Evolutionary conservation across 37 sponge, comb jelly and placozoan species (phyloP).

Genomic region (Halisarca cf. caerulea): DNA sequence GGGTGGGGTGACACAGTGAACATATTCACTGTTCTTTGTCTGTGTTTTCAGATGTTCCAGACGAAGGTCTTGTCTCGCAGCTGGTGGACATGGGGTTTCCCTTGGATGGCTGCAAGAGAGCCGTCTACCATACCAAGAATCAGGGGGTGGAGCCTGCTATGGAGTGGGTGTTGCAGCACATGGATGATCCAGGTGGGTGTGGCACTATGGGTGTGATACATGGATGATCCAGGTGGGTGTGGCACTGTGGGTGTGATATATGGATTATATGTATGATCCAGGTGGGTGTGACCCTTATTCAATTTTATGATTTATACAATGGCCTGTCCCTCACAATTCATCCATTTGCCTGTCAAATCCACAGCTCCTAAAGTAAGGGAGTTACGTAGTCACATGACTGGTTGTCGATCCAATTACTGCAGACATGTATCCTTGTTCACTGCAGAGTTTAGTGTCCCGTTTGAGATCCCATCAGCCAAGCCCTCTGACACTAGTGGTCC

Average conservation of each 20-base stretch:
- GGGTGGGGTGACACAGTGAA: neutral
- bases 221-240: neutral
- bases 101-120: slow-evolving; percentile 84
- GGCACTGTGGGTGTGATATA: neutral
- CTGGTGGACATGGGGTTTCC: slow-evolving; percentile 88
- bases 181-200: slow-evolving; percentile 78
- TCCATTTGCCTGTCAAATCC: too few relatives aligned
- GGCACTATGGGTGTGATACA: neutral
- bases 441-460: slow-evolving; percentile 71
- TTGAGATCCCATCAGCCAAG: slow-evolving; percentile 20
- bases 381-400: too few relatives aligned
- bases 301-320: too few relatives aligned
- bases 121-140: slow-evolving; percentile 84
- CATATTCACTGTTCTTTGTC: neutral
- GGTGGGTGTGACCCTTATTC: too few relatives aligned
- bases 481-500: slow-evolving; percentile 15
- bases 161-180: slow-evolving; percentile 92
- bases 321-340: too few relatives aligned
- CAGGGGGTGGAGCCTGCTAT: slow-evolving; percentile 87
- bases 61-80: slow-evolving; percentile 72
- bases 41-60: slow-evolving; percentile 44
- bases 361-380: too few relatives aligned
- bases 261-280: neutral
- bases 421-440: neutral
- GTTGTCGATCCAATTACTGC: too few relatives aligned